A percentile compares a stretch with the other conserved stretches of the same genome.
Evolutionary conservation across 64 coral and sea anemone genomes (phyloP).

Genomic region (Exaiptasia diaphana): DNA sequence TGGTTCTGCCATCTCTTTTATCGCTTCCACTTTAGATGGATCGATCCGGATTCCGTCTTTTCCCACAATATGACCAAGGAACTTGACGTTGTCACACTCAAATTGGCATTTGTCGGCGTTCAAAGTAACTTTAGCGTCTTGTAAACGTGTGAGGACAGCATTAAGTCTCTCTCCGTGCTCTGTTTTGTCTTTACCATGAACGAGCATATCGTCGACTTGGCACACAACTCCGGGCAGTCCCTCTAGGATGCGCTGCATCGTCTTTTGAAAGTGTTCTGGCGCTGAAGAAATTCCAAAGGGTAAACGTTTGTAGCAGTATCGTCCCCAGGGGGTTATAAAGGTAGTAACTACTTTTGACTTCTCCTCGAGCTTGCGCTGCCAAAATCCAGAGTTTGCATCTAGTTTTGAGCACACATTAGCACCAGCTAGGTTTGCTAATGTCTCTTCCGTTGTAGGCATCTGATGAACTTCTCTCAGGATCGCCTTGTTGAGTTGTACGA

Average conservation of each 20-base stretch:
- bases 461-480: background rate
- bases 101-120: slow-evolving; percentile 37
- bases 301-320: slow-evolving; percentile 28
- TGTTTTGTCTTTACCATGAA: slow-evolving; percentile 13
- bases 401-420: background rate
- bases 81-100: background rate
- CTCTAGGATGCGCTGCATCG: slow-evolving; percentile 11
- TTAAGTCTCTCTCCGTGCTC: background rate
- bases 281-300: slow-evolving; percentile 53
- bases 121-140: slow-evolving; percentile 1
- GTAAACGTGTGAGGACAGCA: background rate
- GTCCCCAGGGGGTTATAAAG: slow-evolving; percentile 43
- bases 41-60: slow-evolving; percentile 26
- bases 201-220: slow-evolving; percentile 39
- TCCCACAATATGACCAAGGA: slow-evolving; percentile 31
- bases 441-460: slow-evolving; percentile 10
- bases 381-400: slow-evolving; percentile 15
- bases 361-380: background rate
- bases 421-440: slow-evolving; percentile 4
- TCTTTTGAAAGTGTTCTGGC: slow-evolving; percentile 40
- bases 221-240: slow-evolving; percentile 25
- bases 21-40: slow-evolving; percentile 18
- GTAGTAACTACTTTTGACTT: background rate
- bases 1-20: slow-evolving; percentile 11
- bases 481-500: background rate